Evolutionary conservation across 2,797 vertebrate species (phyloP).

Genomic region (Holocentrus rufus): DNA sequence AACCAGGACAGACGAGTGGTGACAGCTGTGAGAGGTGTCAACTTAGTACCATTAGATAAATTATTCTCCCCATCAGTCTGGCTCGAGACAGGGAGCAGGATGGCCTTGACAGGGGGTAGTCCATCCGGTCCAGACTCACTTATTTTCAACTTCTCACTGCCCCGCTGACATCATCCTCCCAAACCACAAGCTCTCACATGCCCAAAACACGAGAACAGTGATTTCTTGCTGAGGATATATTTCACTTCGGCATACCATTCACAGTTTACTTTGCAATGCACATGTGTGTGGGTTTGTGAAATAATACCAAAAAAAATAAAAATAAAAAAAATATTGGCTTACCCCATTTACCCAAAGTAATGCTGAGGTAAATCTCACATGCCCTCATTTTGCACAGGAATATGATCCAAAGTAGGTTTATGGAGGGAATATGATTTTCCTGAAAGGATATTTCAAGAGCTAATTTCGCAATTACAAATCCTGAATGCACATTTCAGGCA

Average conservation of each 20-base stretch:
- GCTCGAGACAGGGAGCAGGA: constrained; percentile 29
- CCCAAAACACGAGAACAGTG: background rate
- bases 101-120: constrained; percentile 35
- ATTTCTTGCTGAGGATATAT: background rate
- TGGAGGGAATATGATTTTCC: too few relatives aligned
- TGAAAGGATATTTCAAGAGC: too few relatives aligned
- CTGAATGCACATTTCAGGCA: too few relatives aligned
- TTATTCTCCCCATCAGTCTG: constrained; percentile 71
- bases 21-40: constrained; percentile 67
- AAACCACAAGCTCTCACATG: background rate
- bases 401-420: too few relatives aligned
- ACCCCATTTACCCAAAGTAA: too few relatives aligned
- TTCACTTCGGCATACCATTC: constrained; percentile 6
- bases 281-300: too few relatives aligned
- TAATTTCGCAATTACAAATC: too few relatives aligned
- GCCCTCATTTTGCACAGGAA: background rate
- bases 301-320: too few relatives aligned
- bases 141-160: constrained; percentile 1
- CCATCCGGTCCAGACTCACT: constrained; percentile 4
- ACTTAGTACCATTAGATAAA: constrained; percentile 67
- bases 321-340: too few relatives aligned
- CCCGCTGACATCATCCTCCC: constrained; percentile 3
- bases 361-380: too few relatives aligned
- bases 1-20: constrained; percentile 51
- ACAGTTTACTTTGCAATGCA: background rate